Evolutionary conservation across 2,888 invertebrate species (phyloP), one percentile per base, ranked within the genome.

Genomic region (Zaprionus lineosus): DNA sequence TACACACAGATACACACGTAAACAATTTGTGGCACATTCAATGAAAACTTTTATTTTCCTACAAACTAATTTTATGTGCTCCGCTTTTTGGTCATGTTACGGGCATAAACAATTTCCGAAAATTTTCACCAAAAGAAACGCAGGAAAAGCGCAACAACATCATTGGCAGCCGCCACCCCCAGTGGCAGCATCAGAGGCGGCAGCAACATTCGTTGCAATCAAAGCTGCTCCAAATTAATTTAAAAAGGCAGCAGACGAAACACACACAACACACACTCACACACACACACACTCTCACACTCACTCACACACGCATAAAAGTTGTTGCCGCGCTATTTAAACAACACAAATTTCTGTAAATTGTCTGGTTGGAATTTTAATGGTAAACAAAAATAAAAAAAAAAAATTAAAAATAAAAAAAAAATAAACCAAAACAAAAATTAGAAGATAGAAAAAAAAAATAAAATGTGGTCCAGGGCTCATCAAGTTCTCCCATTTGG

Each of bases 11-110:
- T 24, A 8, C 24, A 24, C 24, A 24, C 24, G 8, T 24, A n/a
- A n/a, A n/a, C 82, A 79, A 75, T 69, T 75, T 82, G 79, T 71
- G 83, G 83, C 79, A 83, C 83, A 83, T n/a, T 81, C 79, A 81
- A 81, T 81, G 76, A 51, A 68, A 74, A 52, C 24, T 59, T 56
- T 44, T 33, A 5, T 44, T 37, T 36, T 44, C 40, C 36, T 18
- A 40, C 34, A 53, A 64, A 70, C 74, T 77, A 69, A 78, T 82
- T 82, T 82, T 62, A 81, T 81, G 55, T 61, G 62, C 77, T 58
- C 21, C 8, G 26, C 59, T 34, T 24, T 53, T 40, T 50, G 44
- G 47, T 58, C 75, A 70, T 65, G 64, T 58, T 74, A 39, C 59
- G 67, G 63, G 65, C 75, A 75, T 73, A 82, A 78, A 82, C 82